Base-by-base conservation (phyloP, 2,888 invertebrate species). In the Spisula solida region DNA sequence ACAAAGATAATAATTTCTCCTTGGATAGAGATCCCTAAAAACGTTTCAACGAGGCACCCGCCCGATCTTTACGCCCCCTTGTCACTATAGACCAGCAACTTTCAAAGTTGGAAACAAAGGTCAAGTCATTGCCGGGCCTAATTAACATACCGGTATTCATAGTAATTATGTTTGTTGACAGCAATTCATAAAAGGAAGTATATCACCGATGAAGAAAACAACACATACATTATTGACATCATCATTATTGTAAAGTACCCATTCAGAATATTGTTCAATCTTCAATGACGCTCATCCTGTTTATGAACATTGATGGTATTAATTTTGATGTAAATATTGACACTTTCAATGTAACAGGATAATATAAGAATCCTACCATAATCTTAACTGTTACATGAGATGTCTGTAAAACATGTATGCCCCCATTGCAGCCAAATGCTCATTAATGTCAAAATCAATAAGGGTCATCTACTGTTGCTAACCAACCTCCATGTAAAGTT, bases 231-330 rank as follows among this genome's bases (percentile, higher is more conserved):
- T 12, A 66, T 66, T 66, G 60, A 66, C 60, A 66, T 66, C 60
- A 66, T 12, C 25, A n/a, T n/a, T n/a, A n/a, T 10, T 0, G n/a
- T 25, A n/a, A 66, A 66, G 60, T 66, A 66, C 60, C 6, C n/a
- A 66, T 25, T n/a, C 25, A 66, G 25, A 25, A 25, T 2, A 41
- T 41, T 5, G 25, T 66, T 66, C 60, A 66, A 25, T 25, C 10
- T 66, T 66, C 8, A 66, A 66, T 66, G 10, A 66, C 25, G 25
- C n/a, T 66, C 60, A 66, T 66, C 60, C 60, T 66, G 60, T 66
- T 66, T 4, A n/a, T 25, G 25, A 8, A 66, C 25, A 8, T 60
- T 12, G 20, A 60, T n/a, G 2, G 1, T 60, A n/a, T 60, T 20
- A 60, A n/a, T 25, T 6, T 2, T 60, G 6, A n/a, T 25, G 60